Percentiles rank a stretch among this genome's conserved stretches.
These are phyloP conservation scores for Cyanoderma ruficeps DNA, from an alignment of 2,113 vertebrate species.

Conservation along the genomic window DNA sequence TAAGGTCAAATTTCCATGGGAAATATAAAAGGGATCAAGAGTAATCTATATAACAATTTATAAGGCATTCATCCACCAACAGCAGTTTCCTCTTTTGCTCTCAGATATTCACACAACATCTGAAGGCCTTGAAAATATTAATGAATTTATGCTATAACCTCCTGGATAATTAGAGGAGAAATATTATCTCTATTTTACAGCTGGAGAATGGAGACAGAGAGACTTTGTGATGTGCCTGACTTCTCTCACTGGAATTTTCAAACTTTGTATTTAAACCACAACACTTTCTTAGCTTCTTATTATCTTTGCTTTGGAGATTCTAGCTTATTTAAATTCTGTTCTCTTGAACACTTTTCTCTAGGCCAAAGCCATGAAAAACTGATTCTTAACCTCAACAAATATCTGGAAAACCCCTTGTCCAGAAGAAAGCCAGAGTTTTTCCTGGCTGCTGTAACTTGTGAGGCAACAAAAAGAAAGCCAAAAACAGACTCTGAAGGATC, in stretches of 20 bases:
- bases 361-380: not conserved
- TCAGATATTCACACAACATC: not conserved
- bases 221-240: not conserved
- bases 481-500: not conserved
- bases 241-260: conserved; percentile 10
- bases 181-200: conserved; percentile 47
- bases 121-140: conserved; percentile 22
- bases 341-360: not conserved
- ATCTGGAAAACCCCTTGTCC: not conserved
- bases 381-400: not conserved
- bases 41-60: not conserved
- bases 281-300: not conserved
- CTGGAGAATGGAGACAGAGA: not conserved
- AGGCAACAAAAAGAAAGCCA: not conserved
- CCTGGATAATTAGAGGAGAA: conserved; percentile 18
- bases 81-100: not conserved
- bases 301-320: conserved; percentile 9
- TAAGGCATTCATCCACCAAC: not conserved
- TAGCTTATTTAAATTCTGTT: not conserved
- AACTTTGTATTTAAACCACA: not conserved
- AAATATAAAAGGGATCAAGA: not conserved
- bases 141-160: conserved; percentile 14
- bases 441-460: not conserved
- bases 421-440: not conserved
- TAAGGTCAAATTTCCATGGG: not conserved